A percentile compares a stretch with the other conserved stretches of the same genome.
These are phyloP conservation scores for Sternarchorhynchus goeldii DNA, from an alignment of 2,797 vertebrate species.

Conservation along the genomic window DNA sequence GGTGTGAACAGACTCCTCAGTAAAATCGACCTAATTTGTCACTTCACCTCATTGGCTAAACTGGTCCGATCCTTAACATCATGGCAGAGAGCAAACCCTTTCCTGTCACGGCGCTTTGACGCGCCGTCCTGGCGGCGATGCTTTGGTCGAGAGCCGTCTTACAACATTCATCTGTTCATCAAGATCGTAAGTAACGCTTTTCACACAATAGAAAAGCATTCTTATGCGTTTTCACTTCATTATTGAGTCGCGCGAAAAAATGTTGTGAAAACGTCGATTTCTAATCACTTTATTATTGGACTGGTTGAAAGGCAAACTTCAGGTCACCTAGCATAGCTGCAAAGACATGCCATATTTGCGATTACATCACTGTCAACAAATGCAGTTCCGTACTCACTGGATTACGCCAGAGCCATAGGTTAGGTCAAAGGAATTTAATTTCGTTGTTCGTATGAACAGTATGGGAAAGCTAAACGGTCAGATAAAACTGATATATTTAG, in stretches of 20 bases:
- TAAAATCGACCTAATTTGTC: neutral
- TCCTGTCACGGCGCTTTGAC: slow-evolving; percentile 22
- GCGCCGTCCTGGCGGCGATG: slow-evolving; percentile 33
- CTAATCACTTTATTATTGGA: too few species aligned
- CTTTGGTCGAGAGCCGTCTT: slow-evolving; percentile 16
- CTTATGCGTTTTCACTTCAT: neutral
- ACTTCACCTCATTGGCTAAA: slow-evolving; percentile 31
- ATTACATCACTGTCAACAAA: slow-evolving; percentile 17
- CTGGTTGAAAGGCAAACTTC: neutral
- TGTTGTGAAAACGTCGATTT: too few species aligned
- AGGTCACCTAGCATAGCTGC: slow-evolving; percentile 14
- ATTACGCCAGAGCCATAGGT: too few species aligned
- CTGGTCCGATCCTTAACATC: slow-evolving; percentile 8
- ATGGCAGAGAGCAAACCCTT: slow-evolving; percentile 37
- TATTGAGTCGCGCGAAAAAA: too few species aligned
- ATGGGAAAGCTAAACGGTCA: too few species aligned
- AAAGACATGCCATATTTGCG: neutral
- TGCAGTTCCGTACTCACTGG: neutral
- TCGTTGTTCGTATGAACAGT: too few species aligned
- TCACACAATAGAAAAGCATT: neutral
- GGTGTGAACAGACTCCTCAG: neutral
- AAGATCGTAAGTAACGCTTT: slow-evolving; percentile 43
- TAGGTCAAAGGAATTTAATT: too few species aligned
- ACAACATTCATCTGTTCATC: slow-evolving; percentile 28
- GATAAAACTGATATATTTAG: too few species aligned